phyloP scores from a whole-genome alignment of 2,113 vertebrate genomes.

The Seriola quinqueradiata region DNA sequence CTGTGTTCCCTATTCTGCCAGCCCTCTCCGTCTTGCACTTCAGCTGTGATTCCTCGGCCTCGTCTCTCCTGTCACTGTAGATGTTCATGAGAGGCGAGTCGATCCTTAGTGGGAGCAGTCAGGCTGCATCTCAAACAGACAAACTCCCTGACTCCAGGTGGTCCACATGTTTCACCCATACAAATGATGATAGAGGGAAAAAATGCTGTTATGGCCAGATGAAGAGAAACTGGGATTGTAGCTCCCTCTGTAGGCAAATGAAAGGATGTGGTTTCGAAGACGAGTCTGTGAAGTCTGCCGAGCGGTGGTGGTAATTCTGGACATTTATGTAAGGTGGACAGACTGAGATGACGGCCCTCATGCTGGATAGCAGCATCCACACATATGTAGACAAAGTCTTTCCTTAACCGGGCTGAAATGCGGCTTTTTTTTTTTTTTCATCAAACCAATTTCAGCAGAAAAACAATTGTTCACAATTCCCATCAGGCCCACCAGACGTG shows the following conservation, averaged over 20 bases:
- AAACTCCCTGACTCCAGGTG: slow-evolving; percentile 36
- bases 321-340: not conserved
- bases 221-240: slow-evolving; percentile 10
- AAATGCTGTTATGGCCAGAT: not conserved
- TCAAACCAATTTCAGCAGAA: not conserved
- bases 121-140: slow-evolving; percentile 50
- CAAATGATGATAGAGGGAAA: slow-evolving; percentile 31
- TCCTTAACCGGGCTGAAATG: not conserved
- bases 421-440: not conserved
- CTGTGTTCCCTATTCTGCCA: not conserved
- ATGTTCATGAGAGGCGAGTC: slow-evolving; percentile 32
- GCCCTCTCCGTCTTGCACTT: slow-evolving; percentile 3
- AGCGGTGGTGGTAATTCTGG: not conserved
- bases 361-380: not conserved
- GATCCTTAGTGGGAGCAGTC: slow-evolving; percentile 23
- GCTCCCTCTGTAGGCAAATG: slow-evolving; percentile 58
- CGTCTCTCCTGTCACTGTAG: slow-evolving; percentile 22
- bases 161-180: slow-evolving; percentile 37
- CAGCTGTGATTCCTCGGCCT: slow-evolving; percentile 17
- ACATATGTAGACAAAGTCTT: not conserved
- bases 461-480: not conserved
- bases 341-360: too few species aligned
- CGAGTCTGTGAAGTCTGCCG: not conserved
- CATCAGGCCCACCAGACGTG: not conserved
- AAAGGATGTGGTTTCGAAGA: not conserved